Percentiles rank a stretch among this genome's conserved stretches.
phyloP scores from a whole-genome alignment of 1,140 invertebrate genomes.

The Cepaea nemoralis region DNA sequence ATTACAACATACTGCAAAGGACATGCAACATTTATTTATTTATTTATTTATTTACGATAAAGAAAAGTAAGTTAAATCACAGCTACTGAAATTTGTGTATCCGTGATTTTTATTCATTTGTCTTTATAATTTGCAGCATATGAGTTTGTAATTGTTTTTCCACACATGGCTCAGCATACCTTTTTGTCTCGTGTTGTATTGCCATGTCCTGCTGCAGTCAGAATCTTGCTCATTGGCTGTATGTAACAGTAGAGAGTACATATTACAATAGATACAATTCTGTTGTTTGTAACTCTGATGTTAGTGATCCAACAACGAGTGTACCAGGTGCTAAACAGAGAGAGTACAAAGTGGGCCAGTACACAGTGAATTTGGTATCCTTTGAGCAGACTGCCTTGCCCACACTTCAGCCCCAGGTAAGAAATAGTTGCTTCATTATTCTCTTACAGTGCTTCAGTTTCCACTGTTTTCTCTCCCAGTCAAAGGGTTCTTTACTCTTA shows the following conservation, averaged over 20 bases:
- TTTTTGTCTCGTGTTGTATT: too few relatives aligned
- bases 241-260: background rate
- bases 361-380: constrained; percentile 75
- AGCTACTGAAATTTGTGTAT: too few relatives aligned
- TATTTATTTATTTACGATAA: too few relatives aligned
- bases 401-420: constrained; percentile 70
- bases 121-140: too few relatives aligned
- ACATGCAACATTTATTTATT: too few relatives aligned
- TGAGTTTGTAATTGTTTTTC: background rate
- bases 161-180: too few relatives aligned
- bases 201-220: background rate
- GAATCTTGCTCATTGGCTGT: background rate
- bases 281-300: background rate
- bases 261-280: background rate
- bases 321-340: constrained; percentile 41
- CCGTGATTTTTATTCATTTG: too few relatives aligned
- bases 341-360: constrained; percentile 75
- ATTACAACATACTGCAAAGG: too few relatives aligned
- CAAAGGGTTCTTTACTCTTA: too few relatives aligned
- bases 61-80: too few relatives aligned
- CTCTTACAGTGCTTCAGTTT: background rate
- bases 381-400: constrained; percentile 76
- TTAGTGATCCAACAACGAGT: background rate
- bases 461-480: background rate
- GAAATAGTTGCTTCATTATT: background rate